Evolutionary conservation across 2,888 invertebrate genomes (phyloP).

Genomic region (Ellobium chinense): DNA sequence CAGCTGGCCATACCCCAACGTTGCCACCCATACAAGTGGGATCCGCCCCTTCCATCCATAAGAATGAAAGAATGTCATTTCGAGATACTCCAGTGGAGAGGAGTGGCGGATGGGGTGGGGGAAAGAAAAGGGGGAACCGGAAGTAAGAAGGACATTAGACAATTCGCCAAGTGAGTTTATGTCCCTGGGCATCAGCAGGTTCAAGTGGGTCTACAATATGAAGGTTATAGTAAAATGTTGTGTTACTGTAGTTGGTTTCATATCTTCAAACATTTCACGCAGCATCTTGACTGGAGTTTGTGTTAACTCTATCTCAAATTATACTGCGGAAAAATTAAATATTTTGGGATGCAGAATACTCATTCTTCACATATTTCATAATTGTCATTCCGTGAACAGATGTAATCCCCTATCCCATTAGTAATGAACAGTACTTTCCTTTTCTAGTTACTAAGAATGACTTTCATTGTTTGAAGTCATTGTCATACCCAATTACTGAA

Average conservation of each 20-base stretch:
- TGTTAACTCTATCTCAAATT: not conserved
- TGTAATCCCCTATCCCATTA: too few species aligned
- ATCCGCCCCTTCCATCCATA: conserved; percentile 56
- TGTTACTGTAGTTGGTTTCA: not conserved
- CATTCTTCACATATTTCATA: too few species aligned
- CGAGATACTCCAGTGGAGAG: conserved; percentile 60
- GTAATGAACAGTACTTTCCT: too few species aligned
- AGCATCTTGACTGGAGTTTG: not conserved
- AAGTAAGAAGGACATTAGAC: too few species aligned
- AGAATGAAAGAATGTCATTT: conserved; percentile 69
- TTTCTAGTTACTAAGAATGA: too few species aligned
- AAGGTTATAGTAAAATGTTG: not conserved
- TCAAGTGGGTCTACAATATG: not conserved
- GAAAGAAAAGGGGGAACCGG: conserved; percentile 58
- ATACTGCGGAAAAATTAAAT: not conserved
- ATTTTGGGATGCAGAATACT: too few species aligned
- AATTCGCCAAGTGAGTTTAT: too few species aligned
- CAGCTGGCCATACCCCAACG: conserved; percentile 50
- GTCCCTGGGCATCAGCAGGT: too few species aligned
- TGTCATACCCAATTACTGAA: too few species aligned
- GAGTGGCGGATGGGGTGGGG: conserved; percentile 73
- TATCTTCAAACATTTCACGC: not conserved
- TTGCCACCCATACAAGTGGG: conserved; percentile 67
- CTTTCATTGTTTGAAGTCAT: too few species aligned
- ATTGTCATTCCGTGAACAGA: too few species aligned